Conservation (phyloP, 2,797 vertebrate genomes). For the Crenuchus spilurus region DNA sequence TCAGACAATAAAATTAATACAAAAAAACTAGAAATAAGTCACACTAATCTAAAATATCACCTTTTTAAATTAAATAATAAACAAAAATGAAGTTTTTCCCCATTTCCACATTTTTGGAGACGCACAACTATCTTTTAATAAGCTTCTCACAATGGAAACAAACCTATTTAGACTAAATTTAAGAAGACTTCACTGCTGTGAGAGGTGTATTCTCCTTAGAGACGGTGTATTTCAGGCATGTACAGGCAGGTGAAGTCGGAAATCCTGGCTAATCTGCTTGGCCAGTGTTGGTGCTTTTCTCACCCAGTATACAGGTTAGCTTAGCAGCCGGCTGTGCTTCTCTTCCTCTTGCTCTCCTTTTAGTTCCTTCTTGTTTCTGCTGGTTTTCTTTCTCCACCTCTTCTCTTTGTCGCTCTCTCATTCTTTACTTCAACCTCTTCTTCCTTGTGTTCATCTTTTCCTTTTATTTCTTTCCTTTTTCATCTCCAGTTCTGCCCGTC, state of each 20-base stretch:
- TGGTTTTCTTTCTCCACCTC: background rate
- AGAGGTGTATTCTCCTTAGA: background rate
- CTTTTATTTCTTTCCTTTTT: constrained; percentile 16
- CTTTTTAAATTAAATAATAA: too few species aligned
- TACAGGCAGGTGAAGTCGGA: background rate
- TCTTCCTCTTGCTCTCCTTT: background rate
- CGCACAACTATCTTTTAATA: too few species aligned
- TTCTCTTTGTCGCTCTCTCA: constrained; percentile 5
- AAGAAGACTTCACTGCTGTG: too few species aligned
- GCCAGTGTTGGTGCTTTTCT: background rate
- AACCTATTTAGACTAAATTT: too few species aligned
- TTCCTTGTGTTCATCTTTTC: constrained; percentile 13
- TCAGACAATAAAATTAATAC: too few species aligned
- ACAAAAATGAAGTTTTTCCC: too few species aligned
- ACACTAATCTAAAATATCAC: too few species aligned
- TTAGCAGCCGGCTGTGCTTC: background rate
- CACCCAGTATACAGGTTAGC: background rate
- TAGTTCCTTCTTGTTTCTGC: background rate
- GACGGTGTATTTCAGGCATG: too few species aligned
- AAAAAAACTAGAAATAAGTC: too few species aligned
- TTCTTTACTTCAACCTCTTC: background rate
- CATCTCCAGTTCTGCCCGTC: too few species aligned
- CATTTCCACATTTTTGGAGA: too few species aligned
- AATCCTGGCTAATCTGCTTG: constrained; percentile 1
- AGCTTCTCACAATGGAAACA: too few species aligned